Conservation (phyloP, 2,888 invertebrate species). For the Ischnus inquisitorius region DNA sequence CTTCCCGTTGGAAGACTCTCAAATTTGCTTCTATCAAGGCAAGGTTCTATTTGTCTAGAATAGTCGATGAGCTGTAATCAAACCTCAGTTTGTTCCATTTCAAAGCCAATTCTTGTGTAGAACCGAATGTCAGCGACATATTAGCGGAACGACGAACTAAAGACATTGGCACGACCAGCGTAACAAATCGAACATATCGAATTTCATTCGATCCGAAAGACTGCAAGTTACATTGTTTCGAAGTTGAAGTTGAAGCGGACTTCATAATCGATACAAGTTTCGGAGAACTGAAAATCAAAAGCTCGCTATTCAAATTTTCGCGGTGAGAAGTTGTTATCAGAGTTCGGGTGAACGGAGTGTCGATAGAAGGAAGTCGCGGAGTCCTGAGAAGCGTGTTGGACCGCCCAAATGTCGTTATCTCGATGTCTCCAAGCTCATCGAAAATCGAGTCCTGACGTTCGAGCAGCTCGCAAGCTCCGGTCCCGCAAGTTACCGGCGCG, state of each 20-base stretch:
- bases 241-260: too few relatives aligned
- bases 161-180: constrained; percentile 6
- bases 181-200: too few relatives aligned
- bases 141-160: neutral
- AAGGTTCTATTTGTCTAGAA: too few relatives aligned
- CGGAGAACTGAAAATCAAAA: neutral
- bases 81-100: too few relatives aligned
- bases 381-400: constrained; percentile 1
- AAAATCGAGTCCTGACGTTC: constrained; percentile 31
- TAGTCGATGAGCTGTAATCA: too few relatives aligned
- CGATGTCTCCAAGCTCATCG: constrained; percentile 21
- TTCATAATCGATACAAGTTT: neutral
- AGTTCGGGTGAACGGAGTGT: neutral
- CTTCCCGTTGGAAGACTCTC: too few relatives aligned
- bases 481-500: constrained; percentile 8
- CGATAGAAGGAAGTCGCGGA: neutral
- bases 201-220: too few relatives aligned
- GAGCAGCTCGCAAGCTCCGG: constrained; percentile 21
- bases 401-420: constrained; percentile 47
- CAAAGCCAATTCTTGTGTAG: too few relatives aligned
- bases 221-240: too few relatives aligned
- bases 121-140: neutral
- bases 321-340: neutral
- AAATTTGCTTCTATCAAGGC: too few relatives aligned
- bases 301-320: neutral